Percentiles rank a stretch among this genome's conserved stretches.
Evolutionary conservation across 2,888 invertebrate species (phyloP).

Genomic region (Fabriciana adippe): DNA sequence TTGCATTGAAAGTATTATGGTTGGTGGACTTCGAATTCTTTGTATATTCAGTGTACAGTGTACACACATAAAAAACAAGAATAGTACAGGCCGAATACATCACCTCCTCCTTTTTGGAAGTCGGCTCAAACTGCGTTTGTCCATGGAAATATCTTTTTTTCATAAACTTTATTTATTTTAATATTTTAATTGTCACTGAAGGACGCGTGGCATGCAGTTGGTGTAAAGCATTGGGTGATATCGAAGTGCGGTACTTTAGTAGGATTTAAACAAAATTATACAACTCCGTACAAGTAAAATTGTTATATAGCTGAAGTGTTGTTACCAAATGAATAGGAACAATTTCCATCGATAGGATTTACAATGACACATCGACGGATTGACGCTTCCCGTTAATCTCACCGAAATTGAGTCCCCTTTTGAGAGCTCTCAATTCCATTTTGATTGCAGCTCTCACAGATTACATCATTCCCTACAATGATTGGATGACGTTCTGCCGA

Average conservation of each 20-base stretch:
- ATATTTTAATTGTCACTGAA: too few species aligned
- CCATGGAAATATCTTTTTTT: too few species aligned
- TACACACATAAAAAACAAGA: too few species aligned
- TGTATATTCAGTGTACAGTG: too few species aligned
- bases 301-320: slow-evolving; percentile 21
- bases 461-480: slow-evolving; percentile 42
- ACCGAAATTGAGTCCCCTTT: slow-evolving; percentile 55
- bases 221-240: background rate
- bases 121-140: too few species aligned
- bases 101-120: too few species aligned
- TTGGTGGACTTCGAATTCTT: too few species aligned
- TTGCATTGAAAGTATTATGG: too few species aligned
- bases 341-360: slow-evolving; percentile 60
- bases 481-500: slow-evolving; percentile 26
- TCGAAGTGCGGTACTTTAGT: background rate
- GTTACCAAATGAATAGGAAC: slow-evolving; percentile 51
- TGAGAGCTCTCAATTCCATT: slow-evolving; percentile 47
- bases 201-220: too few species aligned
- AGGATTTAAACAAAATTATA: background rate
- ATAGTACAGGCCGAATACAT: too few species aligned
- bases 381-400: slow-evolving; percentile 60
- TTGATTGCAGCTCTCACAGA: slow-evolving; percentile 47
- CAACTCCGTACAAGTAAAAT: background rate
- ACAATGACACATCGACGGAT: slow-evolving; percentile 53
- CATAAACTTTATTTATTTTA: too few species aligned